Evolutionary conservation across 2,113 vertebrate genomes (phyloP).

Genomic region (Catagonus wagneri): DNA sequence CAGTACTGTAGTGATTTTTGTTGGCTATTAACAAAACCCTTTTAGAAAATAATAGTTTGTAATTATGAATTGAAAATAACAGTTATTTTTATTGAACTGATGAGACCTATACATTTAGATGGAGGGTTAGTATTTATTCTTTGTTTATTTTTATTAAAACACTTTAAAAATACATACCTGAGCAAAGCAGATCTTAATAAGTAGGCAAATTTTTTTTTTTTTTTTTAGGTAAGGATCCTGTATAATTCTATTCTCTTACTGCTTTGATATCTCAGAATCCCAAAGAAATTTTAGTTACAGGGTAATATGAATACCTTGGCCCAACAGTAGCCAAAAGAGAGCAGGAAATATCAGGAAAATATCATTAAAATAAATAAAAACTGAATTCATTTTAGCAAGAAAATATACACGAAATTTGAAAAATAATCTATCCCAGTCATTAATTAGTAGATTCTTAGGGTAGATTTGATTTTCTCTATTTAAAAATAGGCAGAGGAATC

Average conservation of each 20-base stretch:
- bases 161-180: neutral
- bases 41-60: neutral
- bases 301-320: neutral
- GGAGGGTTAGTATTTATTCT: neutral
- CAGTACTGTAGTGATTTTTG: neutral
- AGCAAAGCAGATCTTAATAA: neutral
- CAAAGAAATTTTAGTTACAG: neutral
- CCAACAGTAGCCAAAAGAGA: neutral
- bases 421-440: neutral
- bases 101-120: neutral
- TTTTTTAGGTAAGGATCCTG: neutral
- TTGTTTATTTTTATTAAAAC: slow-evolving; percentile 28
- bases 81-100: neutral
- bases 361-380: neutral
- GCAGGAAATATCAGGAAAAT: neutral
- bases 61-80: slow-evolving; percentile 39
- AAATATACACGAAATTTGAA: neutral
- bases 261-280: neutral
- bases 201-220: neutral
- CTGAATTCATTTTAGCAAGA: neutral
- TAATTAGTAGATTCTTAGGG: neutral
- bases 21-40: neutral
- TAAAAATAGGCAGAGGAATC: neutral
- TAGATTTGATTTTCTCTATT: neutral
- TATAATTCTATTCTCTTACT: slow-evolving; percentile 3